Evolutionary conservation across 1,140 invertebrate species (phyloP), one percentile per base, ranked within the genome.

Genomic region (Rhagoletis pomonella): DNA sequence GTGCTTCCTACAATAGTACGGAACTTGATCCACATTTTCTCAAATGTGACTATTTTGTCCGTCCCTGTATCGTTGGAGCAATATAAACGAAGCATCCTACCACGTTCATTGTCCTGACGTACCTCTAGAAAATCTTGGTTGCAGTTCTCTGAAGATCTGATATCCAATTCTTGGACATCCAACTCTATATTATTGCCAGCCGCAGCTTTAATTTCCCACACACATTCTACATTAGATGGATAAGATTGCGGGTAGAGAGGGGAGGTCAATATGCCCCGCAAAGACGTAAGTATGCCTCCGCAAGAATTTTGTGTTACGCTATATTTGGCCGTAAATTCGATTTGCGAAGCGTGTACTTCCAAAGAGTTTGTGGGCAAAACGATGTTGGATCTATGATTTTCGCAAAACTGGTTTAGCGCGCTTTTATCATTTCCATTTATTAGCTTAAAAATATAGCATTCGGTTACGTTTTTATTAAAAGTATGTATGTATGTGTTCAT

Each of bases 61-160:
- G n/a, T 58, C 1, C 96, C 96, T 47, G 94, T 88, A 10, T 93
- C 90, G 44, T 93, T 94, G 0, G 96, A 96, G 93, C 97, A 98
- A 91, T 94, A 97, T 29, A 96, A 92, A 7, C 95, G 94, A 19
- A 90, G 12, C 1, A 98, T 88, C 29, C 92, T 93, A 2, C 97
- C 97, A 55, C 91, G 91, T 0, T 94, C 93, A 90, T 94, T 93
- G 1, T 93, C 90, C 93, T 96, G 94, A 44, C 97, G 95, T 85
- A 98, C 93, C 94, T 98, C 97, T 2, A 98, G 90, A 92, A 97
- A 98, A 93, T 98, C 97, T 39, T 94, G 93, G 91, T 98, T 97
- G 89, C 97, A 98, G 89, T 95, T 94, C 4, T 96, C 95, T 81
- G 96, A 97, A 12, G 93, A 90, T 87, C 87, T 94, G 84, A 98